Conservation (phyloP, 2,113 vertebrate genomes). For the Neolamprologus cancellatus region DNA sequence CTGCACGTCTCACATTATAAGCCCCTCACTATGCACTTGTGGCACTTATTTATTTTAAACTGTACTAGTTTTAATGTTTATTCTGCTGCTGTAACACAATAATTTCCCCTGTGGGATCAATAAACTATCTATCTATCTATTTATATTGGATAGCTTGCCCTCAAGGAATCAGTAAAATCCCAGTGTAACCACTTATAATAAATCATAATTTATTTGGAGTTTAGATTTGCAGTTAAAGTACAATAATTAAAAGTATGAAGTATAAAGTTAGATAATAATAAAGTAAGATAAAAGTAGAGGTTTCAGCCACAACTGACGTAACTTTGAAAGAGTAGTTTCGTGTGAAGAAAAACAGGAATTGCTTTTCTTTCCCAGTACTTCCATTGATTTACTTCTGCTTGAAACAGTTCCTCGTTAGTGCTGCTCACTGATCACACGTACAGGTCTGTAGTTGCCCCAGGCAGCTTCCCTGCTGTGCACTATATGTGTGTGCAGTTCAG, state of each 20-base stretch:
- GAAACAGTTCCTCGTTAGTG: slow-evolving; percentile 20
- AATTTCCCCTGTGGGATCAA: not conserved
- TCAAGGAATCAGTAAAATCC: not conserved
- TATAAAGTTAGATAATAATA: not conserved
- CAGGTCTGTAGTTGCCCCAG: not conserved
- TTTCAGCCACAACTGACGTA: not conserved
- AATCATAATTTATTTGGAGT: not conserved
- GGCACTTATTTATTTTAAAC: not conserved
- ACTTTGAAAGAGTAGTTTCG: not conserved
- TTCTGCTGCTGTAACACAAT: not conserved
- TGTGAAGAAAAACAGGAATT: not conserved
- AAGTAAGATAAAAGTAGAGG: not conserved
- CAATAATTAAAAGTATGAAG: not conserved
- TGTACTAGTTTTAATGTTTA: not conserved
- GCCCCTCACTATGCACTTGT: not conserved
- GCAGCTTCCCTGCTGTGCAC: not conserved
- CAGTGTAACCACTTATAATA: not conserved
- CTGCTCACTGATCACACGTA: slow-evolving; percentile 14
- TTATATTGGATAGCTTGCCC: not conserved
- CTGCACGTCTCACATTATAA: not conserved
- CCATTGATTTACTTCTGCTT: not conserved
- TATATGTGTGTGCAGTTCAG: not conserved
- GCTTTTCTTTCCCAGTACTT: not conserved
- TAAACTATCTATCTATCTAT: not conserved
- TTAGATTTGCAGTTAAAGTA: not conserved